These are phyloP conservation scores for Drosophila maculinotata DNA, from an alignment of 2,888 invertebrate species.

Conservation along the genomic window DNA sequence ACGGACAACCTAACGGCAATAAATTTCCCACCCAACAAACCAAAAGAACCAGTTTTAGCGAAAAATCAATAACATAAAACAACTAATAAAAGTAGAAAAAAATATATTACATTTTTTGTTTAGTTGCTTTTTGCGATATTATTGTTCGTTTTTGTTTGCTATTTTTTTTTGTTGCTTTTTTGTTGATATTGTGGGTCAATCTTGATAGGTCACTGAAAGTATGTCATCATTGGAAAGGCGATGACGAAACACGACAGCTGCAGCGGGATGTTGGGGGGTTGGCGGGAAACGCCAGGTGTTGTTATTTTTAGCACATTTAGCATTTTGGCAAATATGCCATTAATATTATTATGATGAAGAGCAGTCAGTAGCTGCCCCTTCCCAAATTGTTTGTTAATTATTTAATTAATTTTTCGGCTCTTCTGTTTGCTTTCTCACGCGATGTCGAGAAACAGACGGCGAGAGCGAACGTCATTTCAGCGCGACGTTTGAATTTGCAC, in stretches of 20 bases:
- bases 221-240: conserved; percentile 67
- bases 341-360: conserved; percentile 23
- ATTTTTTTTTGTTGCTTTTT: conserved; percentile 23
- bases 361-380: conserved; percentile 1
- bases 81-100: conserved; percentile 1
- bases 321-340: conserved; percentile 44
- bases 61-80: conserved; percentile 66
- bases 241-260: conserved; percentile 55
- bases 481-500: conserved; percentile 73
- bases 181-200: conserved; percentile 43
- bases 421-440: conserved; percentile 45
- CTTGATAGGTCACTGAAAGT: conserved; percentile 48
- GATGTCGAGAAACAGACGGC: conserved; percentile 40
- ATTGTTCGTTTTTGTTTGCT: conserved; percentile 18
- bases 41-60: conserved; percentile 43
- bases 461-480: conserved; percentile 61
- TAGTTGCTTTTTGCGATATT: conserved; percentile 5
- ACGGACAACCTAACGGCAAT: conserved; percentile 3
- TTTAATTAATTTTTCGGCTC: conserved; percentile 64
- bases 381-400: conserved; percentile 49
- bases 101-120: conserved; percentile 41
- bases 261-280: too few species aligned
- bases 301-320: conserved; percentile 52
- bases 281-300: conserved; percentile 6
- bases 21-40: conserved; percentile 16